phyloP scores from a whole-genome alignment of 1,140 invertebrate genomes.

The Polypedilum pembai region DNA sequence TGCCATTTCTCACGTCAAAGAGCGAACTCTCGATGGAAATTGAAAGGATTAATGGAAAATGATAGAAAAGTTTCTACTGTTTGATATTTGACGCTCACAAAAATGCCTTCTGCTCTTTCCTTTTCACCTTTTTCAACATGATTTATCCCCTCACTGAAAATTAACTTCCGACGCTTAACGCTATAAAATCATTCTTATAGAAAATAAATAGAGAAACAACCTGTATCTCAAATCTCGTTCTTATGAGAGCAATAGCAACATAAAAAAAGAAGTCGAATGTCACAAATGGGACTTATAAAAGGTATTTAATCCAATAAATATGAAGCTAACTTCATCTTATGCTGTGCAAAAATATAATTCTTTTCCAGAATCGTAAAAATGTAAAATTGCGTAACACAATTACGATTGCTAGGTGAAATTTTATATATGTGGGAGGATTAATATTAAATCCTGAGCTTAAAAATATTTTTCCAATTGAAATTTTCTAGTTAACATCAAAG shows the following conservation, averaged over 20 bases:
- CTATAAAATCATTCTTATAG: background rate
- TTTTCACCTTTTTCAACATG: background rate
- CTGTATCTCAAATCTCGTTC: conserved; percentile 20
- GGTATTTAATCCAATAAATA: conserved; percentile 22
- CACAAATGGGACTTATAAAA: conserved; percentile 8
- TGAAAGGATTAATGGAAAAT: too few relatives aligned
- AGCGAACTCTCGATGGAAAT: too few relatives aligned
- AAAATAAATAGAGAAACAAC: background rate
- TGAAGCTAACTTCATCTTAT: background rate
- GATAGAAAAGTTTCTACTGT: too few relatives aligned
- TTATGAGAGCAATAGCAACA: background rate
- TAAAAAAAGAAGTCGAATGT: background rate
- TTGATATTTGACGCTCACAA: too few relatives aligned
- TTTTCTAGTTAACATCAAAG: too few relatives aligned
- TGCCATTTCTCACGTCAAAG: too few relatives aligned
- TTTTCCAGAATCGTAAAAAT: background rate
- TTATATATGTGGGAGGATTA: background rate
- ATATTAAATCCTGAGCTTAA: background rate
- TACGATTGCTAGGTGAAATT: background rate
- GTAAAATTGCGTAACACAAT: background rate
- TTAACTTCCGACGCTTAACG: background rate
- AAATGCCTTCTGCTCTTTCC: too few relatives aligned
- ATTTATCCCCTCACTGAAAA: background rate
- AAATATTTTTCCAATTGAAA: too few relatives aligned
- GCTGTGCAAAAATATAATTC: background rate